Evolutionary conservation across 2,888 invertebrate species (phyloP), one percentile per base, ranked within the genome.

Genomic region (Strigamia maritima): DNA sequence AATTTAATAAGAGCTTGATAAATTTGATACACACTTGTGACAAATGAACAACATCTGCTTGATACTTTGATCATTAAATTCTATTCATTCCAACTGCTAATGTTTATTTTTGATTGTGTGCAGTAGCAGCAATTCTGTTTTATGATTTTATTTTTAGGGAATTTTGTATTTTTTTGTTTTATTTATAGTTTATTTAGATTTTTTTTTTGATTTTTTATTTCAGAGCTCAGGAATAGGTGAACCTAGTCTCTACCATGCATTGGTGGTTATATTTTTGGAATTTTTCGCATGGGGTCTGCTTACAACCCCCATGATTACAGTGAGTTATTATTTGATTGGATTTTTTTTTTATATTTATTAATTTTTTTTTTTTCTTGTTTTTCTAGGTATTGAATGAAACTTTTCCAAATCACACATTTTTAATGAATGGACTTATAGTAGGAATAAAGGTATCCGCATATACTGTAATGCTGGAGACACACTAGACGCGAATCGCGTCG

Each of bases 241-340:
- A 87, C 97, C 99, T 82, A 96, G 95, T 86, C 93, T 99, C 82
- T 97, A 96, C 88, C 99, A 99, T 91, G 99, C 99, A 81, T 89
- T 99, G 86, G 93, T 99, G 86, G 97, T 99, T 85, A 99, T 99
- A 88, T 99, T 99, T 89, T 89, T 99, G 88, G 99, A 99, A 89
- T 99, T 98, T 89, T 99, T 99, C 89, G 97, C 98, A 83, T 99
- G 99, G 98, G 99, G 99, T 79, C 90, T 99, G 83, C 90, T 99
- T 82, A 99, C 98, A 82, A 95, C 97, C 91, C 98, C 99, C 80
- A 94, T 98, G 85, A 99, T 99, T 88, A 89, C 90, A 82, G 92
- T 92, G 86, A 88, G 89, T 87, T 79, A 6, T 10, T 0, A 75
- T 24, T 70, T 70, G 1, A 2, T 26, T 75, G 26, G 8, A 16